Base-by-base conservation (phyloP, 2,888 invertebrate species). In the Meghimatium bilineatum region DNA sequence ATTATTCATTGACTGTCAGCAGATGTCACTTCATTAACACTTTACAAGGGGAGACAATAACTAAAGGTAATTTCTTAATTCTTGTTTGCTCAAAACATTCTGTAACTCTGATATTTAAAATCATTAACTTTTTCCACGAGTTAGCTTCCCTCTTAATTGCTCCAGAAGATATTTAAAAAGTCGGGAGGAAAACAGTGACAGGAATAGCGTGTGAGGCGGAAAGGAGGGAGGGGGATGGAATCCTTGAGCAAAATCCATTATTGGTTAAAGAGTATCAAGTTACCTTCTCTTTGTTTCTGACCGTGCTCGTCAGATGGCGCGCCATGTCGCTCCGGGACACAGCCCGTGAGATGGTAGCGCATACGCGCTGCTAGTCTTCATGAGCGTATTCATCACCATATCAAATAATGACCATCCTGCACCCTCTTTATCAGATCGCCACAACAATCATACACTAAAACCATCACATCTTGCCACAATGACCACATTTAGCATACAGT, bases 221-320 rank as follows among this genome's bases (percentile, higher is more conserved):
- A n/a, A n/a, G n/a, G n/a, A n/a, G n/a, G n/a, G n/a, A n/a, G 49
- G 79, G 32, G 29, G 29, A 32, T 49, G 66, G 26, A 36, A 60
- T 60, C 14, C 56, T 74, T 44, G 32, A 20, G 74, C 63, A 52
- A 81, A 74, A 81, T 81, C 81, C 81, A 81, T 81, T 81, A 81
- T 81, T 81, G 72, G 81, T 63, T 74, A 17, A 72, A 81, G 74
- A 72, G 63, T 72, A 74, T 81, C 81, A 20, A 63, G 74, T 81
- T 81, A 81, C 81, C 81, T 81, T 81, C 63, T 74, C 81, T 81
- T 81, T 81, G 81, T 81, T 81, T 81, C 74, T 74, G 74, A 1
- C 36, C 26, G 34, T 60, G 81, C 63, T 81, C 81, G 81, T 81
- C 81, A 81, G 81, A 81, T 81, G 81, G 81, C 74, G 81, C 72